Percentiles rank a stretch among this genome's conserved stretches.
These are phyloP conservation scores for Drosophila prolongata DNA, from an alignment of 2,888 invertebrate genomes.

Conservation along the genomic window DNA sequence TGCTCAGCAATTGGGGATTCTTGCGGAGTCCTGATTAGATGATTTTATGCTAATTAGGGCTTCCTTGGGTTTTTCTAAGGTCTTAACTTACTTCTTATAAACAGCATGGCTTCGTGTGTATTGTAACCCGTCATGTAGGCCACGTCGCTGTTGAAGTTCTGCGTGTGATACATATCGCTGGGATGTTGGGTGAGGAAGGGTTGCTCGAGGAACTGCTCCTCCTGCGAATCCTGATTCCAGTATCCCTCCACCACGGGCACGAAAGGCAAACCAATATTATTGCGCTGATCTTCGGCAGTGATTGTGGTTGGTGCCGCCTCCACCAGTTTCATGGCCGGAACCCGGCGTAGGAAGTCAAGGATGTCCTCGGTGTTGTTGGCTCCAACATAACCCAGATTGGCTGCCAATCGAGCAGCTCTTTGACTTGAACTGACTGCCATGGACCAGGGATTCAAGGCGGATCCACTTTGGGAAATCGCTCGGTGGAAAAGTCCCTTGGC, in stretches of 20 bases:
- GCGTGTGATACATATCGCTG: conserved; percentile 82
- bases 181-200: conserved; percentile 86
- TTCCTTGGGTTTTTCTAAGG: background rate
- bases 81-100: conserved; percentile 85
- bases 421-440: conserved; percentile 85
- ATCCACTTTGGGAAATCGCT: conserved; percentile 87
- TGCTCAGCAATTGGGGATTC: conserved; percentile 86
- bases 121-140: conserved; percentile 88
- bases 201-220: conserved; percentile 83
- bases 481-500: conserved; percentile 87
- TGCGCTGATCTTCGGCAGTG: conserved; percentile 86
- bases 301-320: conserved; percentile 86
- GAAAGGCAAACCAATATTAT: conserved; percentile 87
- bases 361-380: conserved; percentile 86
- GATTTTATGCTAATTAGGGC: background rate
- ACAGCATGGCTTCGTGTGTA: conserved; percentile 88
- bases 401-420: conserved; percentile 86
- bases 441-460: conserved; percentile 88
- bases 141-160: conserved; percentile 86
- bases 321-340: conserved; percentile 86
- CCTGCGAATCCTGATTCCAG: conserved; percentile 77
- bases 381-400: conserved; percentile 86
- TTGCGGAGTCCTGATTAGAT: conserved; percentile 86
- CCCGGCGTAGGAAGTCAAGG: conserved; percentile 86
- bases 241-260: conserved; percentile 86